A percentile compares a stretch with the other conserved stretches of the same genome.
Conservation (phyloP, 2,113 vertebrate species). For the Cyrtonyx montezumae region DNA sequence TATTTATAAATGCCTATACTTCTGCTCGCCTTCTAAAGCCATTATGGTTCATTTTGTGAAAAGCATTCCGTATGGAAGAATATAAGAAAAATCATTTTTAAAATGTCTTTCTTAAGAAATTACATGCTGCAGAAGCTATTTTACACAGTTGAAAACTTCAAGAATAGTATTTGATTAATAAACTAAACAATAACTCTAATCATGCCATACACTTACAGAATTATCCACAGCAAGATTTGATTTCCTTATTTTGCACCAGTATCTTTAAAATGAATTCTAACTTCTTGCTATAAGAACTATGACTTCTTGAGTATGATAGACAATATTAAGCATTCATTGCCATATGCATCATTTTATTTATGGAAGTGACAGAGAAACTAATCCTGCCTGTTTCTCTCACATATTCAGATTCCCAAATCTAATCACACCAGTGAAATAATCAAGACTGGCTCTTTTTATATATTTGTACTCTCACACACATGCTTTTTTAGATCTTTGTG, state of each 20-base stretch:
- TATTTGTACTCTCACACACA: not conserved
- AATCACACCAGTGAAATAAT: not conserved
- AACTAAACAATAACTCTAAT: not conserved
- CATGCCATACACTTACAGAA: not conserved
- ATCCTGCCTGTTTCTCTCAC: not conserved
- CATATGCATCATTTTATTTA: not conserved
- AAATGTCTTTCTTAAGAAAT: not conserved
- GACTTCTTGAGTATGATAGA: not conserved
- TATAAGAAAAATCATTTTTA: not conserved
- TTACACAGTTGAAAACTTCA: not conserved
- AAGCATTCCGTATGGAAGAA: not conserved
- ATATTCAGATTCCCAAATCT: not conserved
- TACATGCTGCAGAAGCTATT: not conserved
- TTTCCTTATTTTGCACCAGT: not conserved
- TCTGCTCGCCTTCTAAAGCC: not conserved
- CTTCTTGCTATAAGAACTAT: not conserved
- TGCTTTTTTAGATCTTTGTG: not conserved
- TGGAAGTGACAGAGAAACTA: not conserved
- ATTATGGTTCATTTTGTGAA: not conserved
- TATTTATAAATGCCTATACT: not conserved
- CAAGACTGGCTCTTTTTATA: not conserved
- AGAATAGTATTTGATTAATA: not conserved
- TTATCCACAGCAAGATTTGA: not conserved
- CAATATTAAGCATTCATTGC: not conserved
- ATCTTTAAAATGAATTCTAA: not conserved